Evolutionary conservation across 2,113 vertebrate species (phyloP), one percentile per base, ranked within the genome.

Genomic region (Brachirus orientalis): DNA sequence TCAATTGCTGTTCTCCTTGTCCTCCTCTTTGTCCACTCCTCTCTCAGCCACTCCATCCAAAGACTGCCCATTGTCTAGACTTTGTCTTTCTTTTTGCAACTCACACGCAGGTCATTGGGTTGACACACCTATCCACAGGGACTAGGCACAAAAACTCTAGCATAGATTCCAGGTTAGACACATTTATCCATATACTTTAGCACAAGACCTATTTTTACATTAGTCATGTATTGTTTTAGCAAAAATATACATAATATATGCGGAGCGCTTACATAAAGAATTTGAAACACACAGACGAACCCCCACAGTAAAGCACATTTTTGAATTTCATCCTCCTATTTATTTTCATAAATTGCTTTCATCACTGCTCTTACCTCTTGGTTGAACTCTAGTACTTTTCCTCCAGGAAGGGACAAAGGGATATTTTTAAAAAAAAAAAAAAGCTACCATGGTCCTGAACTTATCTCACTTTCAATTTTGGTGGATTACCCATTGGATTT

Each of bases 1-100:
- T 66, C 38, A 45, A 35, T 65, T 56, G 8, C 17, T 7, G 12
- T 1, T 60, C 53, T 53, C 45, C 17, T 19, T 50, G 9, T 17
- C 43, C 48, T 63, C 22, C 53, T 22, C 10, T 36, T 18, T 54
- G 52, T 63, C 59, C 44, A 75, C 60, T 72, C 72, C 47, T 63
- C 44, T 38, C 58, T 65, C 67, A 56, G 50, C 61, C 69, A 64
- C 20, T 63, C 36, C 3, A 37, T 16, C 22, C 19, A 70, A 17
- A 47, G 48, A 63, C 56, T 53, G 13, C 48, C 41, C 44, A 63
- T 72, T 69, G 63, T 63, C 43, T 69, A 64, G 40, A 64, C 14
- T 12, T 66, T 56, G 52, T 67, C 45, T 56, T 62, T 22, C 36
- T 48, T 17, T 69, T 60, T 60, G 18, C 20, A 61, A 2, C 40